A percentile compares a stretch with the other conserved stretches of the same genome.
phyloP scores from a whole-genome alignment of 2,797 vertebrate species.

The Amazonetta brasiliensis region DNA sequence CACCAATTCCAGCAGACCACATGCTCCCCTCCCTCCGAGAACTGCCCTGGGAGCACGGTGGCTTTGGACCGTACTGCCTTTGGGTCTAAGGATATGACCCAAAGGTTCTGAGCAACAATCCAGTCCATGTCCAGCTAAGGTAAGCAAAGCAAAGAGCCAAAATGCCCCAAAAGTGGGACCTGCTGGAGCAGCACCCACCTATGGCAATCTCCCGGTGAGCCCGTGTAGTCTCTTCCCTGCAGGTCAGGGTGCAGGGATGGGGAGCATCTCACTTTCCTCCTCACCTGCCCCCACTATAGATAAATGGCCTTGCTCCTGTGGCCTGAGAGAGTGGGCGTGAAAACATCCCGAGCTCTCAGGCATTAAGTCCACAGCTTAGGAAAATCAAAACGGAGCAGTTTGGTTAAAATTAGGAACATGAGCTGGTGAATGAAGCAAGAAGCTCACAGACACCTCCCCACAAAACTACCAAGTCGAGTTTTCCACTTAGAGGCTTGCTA shows the following conservation, averaged over 20 bases:
- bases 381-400: slow-evolving; percentile 43
- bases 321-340: slow-evolving; percentile 1
- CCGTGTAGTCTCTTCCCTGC: rapidly evolving
- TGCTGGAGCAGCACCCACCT: neutral
- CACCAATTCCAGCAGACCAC: neutral
- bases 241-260: rapidly evolving
- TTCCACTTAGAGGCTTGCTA: slow-evolving; percentile 34
- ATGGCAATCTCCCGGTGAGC: neutral
- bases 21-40: neutral
- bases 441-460: neutral
- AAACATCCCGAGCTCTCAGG: slow-evolving; percentile 23
- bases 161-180: neutral
- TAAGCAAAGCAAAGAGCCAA: neutral
- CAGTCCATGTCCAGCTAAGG: no score
- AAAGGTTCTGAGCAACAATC: neutral
- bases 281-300: neutral
- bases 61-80: neutral
- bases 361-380: neutral
- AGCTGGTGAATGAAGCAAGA: neutral
- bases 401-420: slow-evolving; percentile 47
- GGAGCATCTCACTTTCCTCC: neutral
- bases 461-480: neutral
- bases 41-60: neutral
- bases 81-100: neutral
- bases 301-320: neutral